These are phyloP conservation scores for Drosophila leontia DNA, from an alignment of 1,140 invertebrate species.

Conservation along the genomic window DNA sequence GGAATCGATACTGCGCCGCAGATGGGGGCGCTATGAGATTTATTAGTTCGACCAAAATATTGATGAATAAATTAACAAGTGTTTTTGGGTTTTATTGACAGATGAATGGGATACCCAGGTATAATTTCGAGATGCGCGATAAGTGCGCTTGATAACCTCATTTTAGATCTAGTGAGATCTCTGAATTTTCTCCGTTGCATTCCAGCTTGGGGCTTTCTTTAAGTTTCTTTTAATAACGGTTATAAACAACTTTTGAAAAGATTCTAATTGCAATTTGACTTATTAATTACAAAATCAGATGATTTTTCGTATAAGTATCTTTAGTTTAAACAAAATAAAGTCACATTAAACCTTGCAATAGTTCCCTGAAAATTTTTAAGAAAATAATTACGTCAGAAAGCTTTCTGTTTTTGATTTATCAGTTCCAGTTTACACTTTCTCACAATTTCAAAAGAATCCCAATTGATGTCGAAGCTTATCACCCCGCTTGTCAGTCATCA, in stretches of 20 bases:
- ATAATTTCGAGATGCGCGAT: conserved; percentile 28
- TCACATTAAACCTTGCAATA: not conserved
- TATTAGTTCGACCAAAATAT: conserved; percentile 55
- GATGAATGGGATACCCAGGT: conserved; percentile 18
- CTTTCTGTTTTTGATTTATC: not conserved
- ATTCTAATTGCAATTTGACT: no score
- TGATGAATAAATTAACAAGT: conserved; percentile 56
- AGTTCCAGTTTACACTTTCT: not conserved
- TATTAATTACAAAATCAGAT: not conserved
- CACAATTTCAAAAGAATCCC: not conserved
- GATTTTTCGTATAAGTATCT: not conserved
- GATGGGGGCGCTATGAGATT: conserved; percentile 47
- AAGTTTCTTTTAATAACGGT: not conserved
- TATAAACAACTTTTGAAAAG: not conserved
- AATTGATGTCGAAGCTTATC: conserved; percentile 6
- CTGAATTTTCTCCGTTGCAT: not conserved
- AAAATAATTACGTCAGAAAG: not conserved
- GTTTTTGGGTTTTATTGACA: conserved; percentile 11
- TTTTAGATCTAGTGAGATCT: conserved; percentile 1
- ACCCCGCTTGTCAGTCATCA: conserved; percentile 27
- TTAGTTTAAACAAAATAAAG: not conserved
- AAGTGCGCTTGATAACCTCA: conserved; percentile 21
- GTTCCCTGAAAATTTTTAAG: not conserved
- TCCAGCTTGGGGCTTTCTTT: not conserved
- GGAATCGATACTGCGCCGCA: conserved; percentile 46